Evolutionary conservation across 2,797 vertebrate species (phyloP).

Genomic region (Pseudocheirus occidentalis): DNA sequence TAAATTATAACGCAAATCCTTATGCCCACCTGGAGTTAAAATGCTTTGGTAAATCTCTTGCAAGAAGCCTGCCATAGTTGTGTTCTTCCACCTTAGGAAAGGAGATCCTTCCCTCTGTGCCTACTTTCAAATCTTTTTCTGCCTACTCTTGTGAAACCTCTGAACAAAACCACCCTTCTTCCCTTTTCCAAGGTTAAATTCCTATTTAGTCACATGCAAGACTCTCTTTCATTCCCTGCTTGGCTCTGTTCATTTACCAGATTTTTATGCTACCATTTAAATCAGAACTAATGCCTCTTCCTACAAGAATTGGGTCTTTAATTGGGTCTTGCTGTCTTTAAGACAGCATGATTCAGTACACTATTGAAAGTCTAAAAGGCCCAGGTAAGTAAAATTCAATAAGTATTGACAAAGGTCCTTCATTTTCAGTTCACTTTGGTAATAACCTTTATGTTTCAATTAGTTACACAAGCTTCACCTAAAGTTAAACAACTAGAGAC

Average conservation of each 20-base stretch:
- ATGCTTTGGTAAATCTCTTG: neutral
- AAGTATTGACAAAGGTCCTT: conserved; percentile 66
- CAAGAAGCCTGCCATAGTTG: neutral
- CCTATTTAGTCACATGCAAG: neutral
- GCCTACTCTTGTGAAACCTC: neutral
- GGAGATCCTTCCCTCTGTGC: neutral
- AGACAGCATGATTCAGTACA: conserved; percentile 8
- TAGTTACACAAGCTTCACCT: conserved; percentile 64
- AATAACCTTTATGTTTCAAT: conserved; percentile 71
- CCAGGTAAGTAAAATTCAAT: conserved; percentile 65
- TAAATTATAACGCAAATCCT: neutral
- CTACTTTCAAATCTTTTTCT: neutral
- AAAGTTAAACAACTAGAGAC: conserved; percentile 43
- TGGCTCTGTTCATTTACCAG: neutral
- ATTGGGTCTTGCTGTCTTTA: too few species aligned
- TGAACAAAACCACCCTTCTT: neutral
- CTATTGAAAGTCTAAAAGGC: conserved; percentile 8
- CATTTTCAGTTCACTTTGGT: conserved; percentile 59
- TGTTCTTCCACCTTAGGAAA: neutral
- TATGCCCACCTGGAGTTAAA: neutral
- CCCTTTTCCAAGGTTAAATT: neutral
- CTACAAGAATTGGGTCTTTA: conserved; percentile 34
- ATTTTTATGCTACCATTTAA: neutral
- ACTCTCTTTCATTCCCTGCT: neutral
- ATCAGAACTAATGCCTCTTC: neutral